Evolutionary conservation across 1,140 invertebrate genomes (phyloP).

Genomic region (Lysiphlebus fabarum): DNA sequence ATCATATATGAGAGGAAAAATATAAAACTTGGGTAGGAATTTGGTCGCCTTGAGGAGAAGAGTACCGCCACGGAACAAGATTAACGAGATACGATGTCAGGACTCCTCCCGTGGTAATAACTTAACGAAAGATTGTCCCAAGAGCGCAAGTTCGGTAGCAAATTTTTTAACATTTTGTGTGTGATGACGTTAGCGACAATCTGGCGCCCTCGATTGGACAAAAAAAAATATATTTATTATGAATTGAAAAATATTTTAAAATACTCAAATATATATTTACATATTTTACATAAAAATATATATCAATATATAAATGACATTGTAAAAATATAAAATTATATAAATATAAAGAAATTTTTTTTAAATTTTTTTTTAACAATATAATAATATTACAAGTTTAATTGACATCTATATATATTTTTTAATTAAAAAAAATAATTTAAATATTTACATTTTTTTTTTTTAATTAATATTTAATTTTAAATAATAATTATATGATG

Average conservation of each 20-base stretch:
- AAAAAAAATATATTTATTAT: slow-evolving; percentile 1
- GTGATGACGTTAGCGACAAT: slow-evolving; percentile 15
- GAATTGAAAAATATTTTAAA: no score
- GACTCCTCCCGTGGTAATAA: slow-evolving; percentile 10
- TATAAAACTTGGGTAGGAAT: no score
- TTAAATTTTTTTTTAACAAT: no score
- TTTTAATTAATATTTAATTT: no score
- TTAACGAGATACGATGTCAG: slow-evolving; percentile 22
- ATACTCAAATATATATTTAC: slow-evolving; percentile 3
- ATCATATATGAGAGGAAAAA: no score
- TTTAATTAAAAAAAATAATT: no score
- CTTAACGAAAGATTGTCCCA: slow-evolving; percentile 1
- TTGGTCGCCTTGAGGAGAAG: neutral
- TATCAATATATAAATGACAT: neutral
- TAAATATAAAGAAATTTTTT: neutral
- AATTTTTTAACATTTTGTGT: neutral
- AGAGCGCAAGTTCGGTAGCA: neutral
- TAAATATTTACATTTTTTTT: no score
- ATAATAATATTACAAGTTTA: no score
- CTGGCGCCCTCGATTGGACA: slow-evolving; percentile 12
- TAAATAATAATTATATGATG: no score
- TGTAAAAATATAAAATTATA: slow-evolving; percentile 13
- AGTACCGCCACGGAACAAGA: slow-evolving; percentile 13
- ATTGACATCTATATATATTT: no score
- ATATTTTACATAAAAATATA: neutral